These are phyloP conservation scores for Gymnoscopelus microlampas DNA, from an alignment of 2,797 vertebrate genomes.

Conservation along the genomic window DNA sequence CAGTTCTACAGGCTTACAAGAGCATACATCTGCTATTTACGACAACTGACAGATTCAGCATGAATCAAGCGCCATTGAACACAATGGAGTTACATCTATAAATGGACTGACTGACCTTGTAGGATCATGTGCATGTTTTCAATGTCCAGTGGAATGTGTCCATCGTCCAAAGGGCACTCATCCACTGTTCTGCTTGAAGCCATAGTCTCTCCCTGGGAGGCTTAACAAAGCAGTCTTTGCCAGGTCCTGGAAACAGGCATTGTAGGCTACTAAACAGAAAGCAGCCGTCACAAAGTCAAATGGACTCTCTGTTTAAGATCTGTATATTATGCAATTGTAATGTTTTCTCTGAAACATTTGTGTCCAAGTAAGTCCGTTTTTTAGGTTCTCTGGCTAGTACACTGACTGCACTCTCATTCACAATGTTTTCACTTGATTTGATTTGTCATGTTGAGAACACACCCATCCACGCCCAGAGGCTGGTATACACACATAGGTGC, in stretches of 20 bases:
- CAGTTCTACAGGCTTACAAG: neutral
- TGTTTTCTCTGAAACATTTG: neutral
- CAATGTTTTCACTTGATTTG: slow-evolving; percentile 17
- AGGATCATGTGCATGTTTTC: slow-evolving; percentile 86
- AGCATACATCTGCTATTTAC: too few relatives aligned
- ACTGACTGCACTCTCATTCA: neutral
- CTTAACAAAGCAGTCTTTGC: neutral
- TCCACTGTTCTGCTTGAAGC: slow-evolving; percentile 71
- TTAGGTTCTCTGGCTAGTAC: slow-evolving; percentile 2
- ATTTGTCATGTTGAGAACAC: slow-evolving; percentile 46
- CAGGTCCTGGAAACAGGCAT: neutral
- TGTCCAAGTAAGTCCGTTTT: neutral
- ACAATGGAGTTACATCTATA: slow-evolving; percentile 11
- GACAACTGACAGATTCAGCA: too few relatives aligned
- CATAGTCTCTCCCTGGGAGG: slow-evolving; percentile 69
- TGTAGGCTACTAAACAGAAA: neutral
- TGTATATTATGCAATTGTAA: neutral
- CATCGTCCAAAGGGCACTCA: slow-evolving; percentile 54
- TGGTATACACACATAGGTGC: slow-evolving; percentile 17
- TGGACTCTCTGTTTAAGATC: neutral
- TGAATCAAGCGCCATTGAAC: slow-evolving; percentile 13
- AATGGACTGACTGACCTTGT: slow-evolving; percentile 83
- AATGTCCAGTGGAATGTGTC: slow-evolving; percentile 81
- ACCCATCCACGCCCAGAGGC: slow-evolving; percentile 48
- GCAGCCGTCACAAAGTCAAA: neutral